Conservation (phyloP, 2,797 vertebrate species). For the Brachyrhaphis roseni region DNA sequence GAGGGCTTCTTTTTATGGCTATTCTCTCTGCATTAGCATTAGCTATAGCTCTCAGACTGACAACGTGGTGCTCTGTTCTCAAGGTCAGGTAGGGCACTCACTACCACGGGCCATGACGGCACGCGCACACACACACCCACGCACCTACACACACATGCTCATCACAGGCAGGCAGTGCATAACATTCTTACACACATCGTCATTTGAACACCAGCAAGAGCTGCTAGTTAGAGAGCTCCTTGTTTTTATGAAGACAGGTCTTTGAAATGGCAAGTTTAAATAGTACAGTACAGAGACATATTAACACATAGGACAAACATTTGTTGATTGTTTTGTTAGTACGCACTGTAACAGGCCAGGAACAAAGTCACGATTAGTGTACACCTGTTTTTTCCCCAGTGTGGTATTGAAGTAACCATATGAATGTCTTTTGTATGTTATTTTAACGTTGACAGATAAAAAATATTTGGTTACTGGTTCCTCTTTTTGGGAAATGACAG, state of each 20-base stretch:
- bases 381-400: not conserved
- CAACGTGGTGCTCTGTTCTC: slow-evolving; percentile 66
- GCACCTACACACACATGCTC: slow-evolving; percentile 1
- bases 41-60: slow-evolving; percentile 77
- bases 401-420: not conserved
- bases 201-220: slow-evolving; percentile 28
- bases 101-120: slow-evolving; percentile 66
- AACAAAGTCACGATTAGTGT: not conserved
- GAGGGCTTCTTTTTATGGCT: slow-evolving; percentile 68
- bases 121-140: slow-evolving; percentile 28
- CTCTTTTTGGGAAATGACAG: not conserved
- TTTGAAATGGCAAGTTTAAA: slow-evolving; percentile 21
- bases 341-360: not conserved
- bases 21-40: slow-evolving; percentile 79
- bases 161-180: slow-evolving; percentile 12
- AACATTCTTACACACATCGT: slow-evolving; percentile 48
- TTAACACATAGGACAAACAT: not conserved
- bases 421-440: not conserved
- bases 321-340: not conserved
- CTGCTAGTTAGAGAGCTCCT: slow-evolving; percentile 2
- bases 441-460: not conserved
- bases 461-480: not conserved
- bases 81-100: slow-evolving; percentile 79
- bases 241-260: slow-evolving; percentile 24
- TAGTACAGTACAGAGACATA: not conserved